Percentiles rank a stretch among this genome's conserved stretches.
These are phyloP conservation scores for Papilio xuthus DNA, from an alignment of 1,140 invertebrate genomes.

Conservation along the genomic window DNA sequence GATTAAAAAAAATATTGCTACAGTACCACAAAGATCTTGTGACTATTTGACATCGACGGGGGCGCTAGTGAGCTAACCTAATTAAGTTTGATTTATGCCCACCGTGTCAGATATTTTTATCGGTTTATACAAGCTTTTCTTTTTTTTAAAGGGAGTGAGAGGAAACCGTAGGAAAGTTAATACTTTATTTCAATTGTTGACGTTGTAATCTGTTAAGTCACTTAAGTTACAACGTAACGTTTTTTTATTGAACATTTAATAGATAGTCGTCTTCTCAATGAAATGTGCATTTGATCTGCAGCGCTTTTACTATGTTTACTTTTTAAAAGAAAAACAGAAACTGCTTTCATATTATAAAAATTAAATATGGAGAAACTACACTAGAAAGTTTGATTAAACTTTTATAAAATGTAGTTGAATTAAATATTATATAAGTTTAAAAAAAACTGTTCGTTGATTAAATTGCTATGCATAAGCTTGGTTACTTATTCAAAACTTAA, in stretches of 20 bases:
- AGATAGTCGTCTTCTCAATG: neutral
- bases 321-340: constrained; percentile 5
- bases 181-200: constrained; percentile 4
- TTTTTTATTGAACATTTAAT: too few relatives aligned
- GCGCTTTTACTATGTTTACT: neutral
- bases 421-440: neutral
- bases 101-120: neutral
- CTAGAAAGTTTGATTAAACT: neutral
- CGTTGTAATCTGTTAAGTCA: constrained; percentile 24
- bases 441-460: neutral
- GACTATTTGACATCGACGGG: too few relatives aligned
- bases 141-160: neutral
- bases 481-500: too few relatives aligned
- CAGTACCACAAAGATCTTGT: too few relatives aligned
- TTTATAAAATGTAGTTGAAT: neutral
- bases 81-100: too few relatives aligned
- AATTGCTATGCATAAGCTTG: neutral
- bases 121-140: neutral
- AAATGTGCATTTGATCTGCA: neutral
- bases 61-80: too few relatives aligned
- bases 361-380: neutral
- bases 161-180: constrained; percentile 13
- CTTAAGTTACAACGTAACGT: constrained; percentile 4
- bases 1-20: too few relatives aligned
- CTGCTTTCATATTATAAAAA: constrained; percentile 7